Conservation (phyloP, 2,113 vertebrate genomes). For the Microcebus jonahi region DNA sequence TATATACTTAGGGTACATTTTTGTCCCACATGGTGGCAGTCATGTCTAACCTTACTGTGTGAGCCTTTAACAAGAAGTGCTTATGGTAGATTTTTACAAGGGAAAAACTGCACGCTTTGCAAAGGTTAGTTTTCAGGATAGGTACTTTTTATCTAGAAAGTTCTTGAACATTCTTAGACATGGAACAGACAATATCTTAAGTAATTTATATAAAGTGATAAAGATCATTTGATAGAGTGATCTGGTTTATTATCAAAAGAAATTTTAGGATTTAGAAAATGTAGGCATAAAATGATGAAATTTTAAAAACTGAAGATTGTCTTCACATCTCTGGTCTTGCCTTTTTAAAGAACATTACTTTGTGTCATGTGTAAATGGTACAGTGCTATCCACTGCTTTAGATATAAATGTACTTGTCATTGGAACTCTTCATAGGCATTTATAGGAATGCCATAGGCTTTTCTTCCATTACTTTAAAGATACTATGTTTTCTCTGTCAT, state of each 20-base stretch:
- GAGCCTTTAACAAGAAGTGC: neutral
- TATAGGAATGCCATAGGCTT: neutral
- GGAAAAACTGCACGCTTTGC: neutral
- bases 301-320: neutral
- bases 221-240: neutral
- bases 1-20: neutral
- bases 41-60: neutral
- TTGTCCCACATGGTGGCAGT: constrained; percentile 74
- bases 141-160: neutral
- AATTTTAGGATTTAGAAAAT: neutral
- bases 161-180: neutral
- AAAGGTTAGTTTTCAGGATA: neutral
- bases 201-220: neutral
- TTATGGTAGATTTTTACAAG: neutral
- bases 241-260: neutral
- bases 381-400: neutral
- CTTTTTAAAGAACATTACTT: neutral
- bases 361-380: neutral
- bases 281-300: neutral
- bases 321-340: neutral
- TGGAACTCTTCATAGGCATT: neutral
- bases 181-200: neutral
- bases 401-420: neutral
- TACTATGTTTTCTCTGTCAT: neutral
- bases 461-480: neutral